Conservation (phyloP, 1,140 invertebrate species). For the Ips nitidus region DNA sequence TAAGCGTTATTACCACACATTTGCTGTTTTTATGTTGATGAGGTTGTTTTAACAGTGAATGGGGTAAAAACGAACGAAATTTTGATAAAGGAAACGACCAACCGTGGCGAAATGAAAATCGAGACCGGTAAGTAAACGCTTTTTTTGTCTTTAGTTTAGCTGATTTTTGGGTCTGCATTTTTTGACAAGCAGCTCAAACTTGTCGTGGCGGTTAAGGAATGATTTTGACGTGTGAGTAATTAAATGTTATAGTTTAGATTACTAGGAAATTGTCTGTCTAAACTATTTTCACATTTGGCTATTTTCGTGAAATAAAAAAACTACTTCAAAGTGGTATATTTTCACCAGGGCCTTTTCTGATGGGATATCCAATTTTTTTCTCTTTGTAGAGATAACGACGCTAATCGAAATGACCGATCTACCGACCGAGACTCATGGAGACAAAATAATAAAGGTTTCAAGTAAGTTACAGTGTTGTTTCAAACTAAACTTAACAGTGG, state of each 20-base stretch:
- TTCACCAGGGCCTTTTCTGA: not conserved
- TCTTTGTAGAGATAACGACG: conserved; percentile 35
- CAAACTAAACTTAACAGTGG: no score
- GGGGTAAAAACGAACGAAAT: conserved; percentile 28
- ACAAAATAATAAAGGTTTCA: conserved; percentile 42
- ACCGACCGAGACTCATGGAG: conserved; percentile 38
- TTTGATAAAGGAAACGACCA: conserved; percentile 24
- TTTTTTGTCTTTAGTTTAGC: no score
- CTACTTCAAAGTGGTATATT: no score
- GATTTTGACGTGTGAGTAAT: not conserved
- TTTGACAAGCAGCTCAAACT: conserved; percentile 14
- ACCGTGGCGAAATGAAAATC: conserved; percentile 34
- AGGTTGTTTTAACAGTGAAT: conserved; percentile 13
- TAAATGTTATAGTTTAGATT: conserved; percentile 5
- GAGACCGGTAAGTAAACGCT: conserved; percentile 21
- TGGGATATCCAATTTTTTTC: not conserved
- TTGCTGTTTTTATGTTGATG: conserved; percentile 1
- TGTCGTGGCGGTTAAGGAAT: conserved; percentile 19
- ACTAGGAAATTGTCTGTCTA: not conserved
- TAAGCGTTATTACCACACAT: conserved; percentile 12
- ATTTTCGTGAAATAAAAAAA: no score
- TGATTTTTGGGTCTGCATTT: no score
- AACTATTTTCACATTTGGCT: no score
- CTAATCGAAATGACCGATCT: conserved; percentile 36
- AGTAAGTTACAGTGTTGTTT: conserved; percentile 32